These are phyloP conservation scores for Sesamia nonagrioides DNA, from an alignment of 1,140 invertebrate species.

Conservation along the genomic window DNA sequence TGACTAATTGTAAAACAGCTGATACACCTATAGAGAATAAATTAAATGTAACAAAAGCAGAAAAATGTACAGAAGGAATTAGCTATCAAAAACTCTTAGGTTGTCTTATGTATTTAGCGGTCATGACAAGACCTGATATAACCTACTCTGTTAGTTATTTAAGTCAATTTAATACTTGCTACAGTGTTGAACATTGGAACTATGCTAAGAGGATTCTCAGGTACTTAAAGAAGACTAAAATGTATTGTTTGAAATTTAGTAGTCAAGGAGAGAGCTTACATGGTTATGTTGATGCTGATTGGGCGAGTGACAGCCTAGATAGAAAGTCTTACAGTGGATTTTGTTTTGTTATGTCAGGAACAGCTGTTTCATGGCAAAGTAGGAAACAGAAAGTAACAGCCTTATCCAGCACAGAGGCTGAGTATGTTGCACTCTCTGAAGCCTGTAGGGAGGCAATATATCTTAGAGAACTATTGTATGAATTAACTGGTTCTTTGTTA, in stretches of 20 bases:
- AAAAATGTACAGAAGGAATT: neutral
- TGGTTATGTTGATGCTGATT: neutral
- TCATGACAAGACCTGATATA: neutral
- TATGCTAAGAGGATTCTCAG: neutral
- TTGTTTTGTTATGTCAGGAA: too few species aligned
- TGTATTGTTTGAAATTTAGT: neutral
- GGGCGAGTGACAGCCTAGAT: neutral
- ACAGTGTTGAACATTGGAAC: neutral
- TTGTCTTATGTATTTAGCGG: neutral
- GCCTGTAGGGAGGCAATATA: too few species aligned
- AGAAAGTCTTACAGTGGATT: neutral
- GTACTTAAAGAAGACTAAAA: neutral
- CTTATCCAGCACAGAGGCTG: too few species aligned
- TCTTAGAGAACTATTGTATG: too few species aligned
- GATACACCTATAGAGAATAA: neutral
- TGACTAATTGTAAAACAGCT: neutral
- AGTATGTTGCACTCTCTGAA: too few species aligned
- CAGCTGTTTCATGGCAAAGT: too few species aligned
- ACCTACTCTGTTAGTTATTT: neutral
- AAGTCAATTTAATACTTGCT: neutral
- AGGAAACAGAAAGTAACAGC: too few species aligned
- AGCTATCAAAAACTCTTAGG: neutral
- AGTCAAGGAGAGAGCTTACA: neutral
- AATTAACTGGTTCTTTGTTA: too few species aligned
- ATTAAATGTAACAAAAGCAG: neutral